phyloP scores from a whole-genome alignment of 2,888 invertebrate genomes.

The Elaeidobius kamerunicus region DNA sequence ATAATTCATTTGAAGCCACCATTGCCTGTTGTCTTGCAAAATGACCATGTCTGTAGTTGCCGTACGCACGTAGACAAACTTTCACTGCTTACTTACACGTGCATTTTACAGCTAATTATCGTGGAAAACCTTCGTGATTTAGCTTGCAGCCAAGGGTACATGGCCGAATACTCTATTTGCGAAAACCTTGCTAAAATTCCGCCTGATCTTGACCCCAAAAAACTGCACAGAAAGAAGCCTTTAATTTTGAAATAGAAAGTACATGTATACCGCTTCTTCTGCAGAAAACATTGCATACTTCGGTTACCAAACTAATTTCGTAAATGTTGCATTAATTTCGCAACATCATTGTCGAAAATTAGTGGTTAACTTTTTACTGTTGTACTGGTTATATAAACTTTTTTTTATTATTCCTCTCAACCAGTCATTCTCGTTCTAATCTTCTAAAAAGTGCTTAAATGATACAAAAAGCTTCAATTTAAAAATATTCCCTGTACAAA shows the following conservation, averaged over 20 bases:
- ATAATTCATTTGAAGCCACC: neutral
- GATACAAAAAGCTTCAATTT: neutral
- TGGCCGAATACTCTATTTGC: slow-evolving; percentile 17
- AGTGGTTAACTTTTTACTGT: neutral
- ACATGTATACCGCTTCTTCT: neutral
- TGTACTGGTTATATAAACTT: slow-evolving; percentile 11
- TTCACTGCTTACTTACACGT: slow-evolving; percentile 28
- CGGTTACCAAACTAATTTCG: neutral
- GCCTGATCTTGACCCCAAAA: slow-evolving; percentile 26
- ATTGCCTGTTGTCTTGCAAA: slow-evolving; percentile 6
- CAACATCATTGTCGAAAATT: slow-evolving; percentile 4
- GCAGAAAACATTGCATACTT: neutral
- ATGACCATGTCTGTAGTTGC: slow-evolving; percentile 26
- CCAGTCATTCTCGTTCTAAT: no score
- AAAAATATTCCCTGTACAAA: no score
- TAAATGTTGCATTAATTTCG: slow-evolving; percentile 5
- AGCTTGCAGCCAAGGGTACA: slow-evolving; percentile 8
- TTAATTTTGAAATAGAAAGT: slow-evolving; percentile 20
- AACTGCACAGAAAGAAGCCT: slow-evolving; percentile 7
- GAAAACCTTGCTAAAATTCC: slow-evolving; percentile 22
- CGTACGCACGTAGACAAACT: slow-evolving; percentile 30
- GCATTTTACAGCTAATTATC: slow-evolving; percentile 22
- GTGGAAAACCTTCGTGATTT: slow-evolving; percentile 20
- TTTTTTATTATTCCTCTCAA: slow-evolving; percentile 1
- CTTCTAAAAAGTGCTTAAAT: neutral